Evolutionary conservation across 1,140 invertebrate genomes (phyloP), one percentile per base, ranked within the genome.

Genomic region (Heliconius congener): DNA sequence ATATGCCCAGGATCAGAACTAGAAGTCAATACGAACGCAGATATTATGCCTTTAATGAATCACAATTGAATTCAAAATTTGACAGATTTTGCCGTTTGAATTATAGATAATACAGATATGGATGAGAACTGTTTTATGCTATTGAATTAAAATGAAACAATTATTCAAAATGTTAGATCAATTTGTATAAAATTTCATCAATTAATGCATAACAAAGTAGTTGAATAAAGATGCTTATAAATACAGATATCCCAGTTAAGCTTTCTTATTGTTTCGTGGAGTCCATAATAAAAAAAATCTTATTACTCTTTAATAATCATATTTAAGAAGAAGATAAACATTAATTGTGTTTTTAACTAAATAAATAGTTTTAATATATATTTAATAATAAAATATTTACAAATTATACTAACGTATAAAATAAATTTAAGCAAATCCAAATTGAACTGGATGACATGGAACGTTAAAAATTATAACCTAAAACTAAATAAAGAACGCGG

Each of bases 31-130:
- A 74, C 27, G 16, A 27, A n/a, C 71, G 71, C n/a, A 37, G 37
- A 72, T 19, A 72, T 37, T 72, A 19, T 42, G 30, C 73, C 13
- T 46, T 46, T 46, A 74, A 79, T 52, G 50, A 50, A 71, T 70
- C 50, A n/a, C 66, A 71, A 74, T 57, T 27, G 57, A 78, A 76
- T 84, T 81, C 77, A 84, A 84, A 66, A 83, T 42, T 79, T 75
- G 79, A 83, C 83, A 84, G 77, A 60, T 4, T n/a, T 81, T 75
- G 76, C 80, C 81, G 79, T 83, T 81, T 52, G 1, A 2, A 30
- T 30, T 30, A 66, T 16, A 66, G 23, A 66, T 66, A 30, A 30
- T 16, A 30, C 1, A 66, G 3, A 27, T 66, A 57, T 57, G 8
- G 8, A n/a, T 52, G 16, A 52, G 18, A 52, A 52, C 18, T 19